A percentile compares a stretch with the other conserved stretches of the same genome.
Evolutionary conservation across 2,113 vertebrate species (phyloP).

Genomic region (Pseudorasbora parva): DNA sequence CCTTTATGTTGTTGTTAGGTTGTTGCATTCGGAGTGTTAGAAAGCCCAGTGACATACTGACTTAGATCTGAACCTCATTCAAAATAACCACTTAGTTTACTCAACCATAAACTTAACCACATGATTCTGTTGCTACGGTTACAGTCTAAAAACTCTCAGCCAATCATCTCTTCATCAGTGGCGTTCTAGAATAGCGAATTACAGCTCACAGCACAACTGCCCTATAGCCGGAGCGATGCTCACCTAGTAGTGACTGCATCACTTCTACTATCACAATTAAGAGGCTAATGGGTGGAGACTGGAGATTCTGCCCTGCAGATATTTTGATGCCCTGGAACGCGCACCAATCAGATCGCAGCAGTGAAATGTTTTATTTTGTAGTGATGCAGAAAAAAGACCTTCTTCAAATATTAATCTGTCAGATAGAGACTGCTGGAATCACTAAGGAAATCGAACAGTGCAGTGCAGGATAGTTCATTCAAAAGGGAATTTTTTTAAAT

Average conservation of each 20-base stretch:
- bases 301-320: constrained; percentile 17
- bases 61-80: constrained; percentile 10
- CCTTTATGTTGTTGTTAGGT: constrained; percentile 3
- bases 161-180: constrained; percentile 59
- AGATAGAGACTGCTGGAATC: too few relatives aligned
- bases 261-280: constrained; percentile 26
- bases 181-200: constrained; percentile 61
- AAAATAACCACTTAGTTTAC: constrained; percentile 44
- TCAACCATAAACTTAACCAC: constrained; percentile 61
- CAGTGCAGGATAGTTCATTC: too few relatives aligned
- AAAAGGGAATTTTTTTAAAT: too few relatives aligned
- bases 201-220: constrained; percentile 57
- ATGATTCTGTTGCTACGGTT: constrained; percentile 68
- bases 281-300: constrained; percentile 36
- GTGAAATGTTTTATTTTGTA: background rate
- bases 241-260: constrained; percentile 6
- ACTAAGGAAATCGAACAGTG: too few relatives aligned
- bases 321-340: background rate
- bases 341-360: constrained; percentile 28
- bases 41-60: constrained; percentile 19
- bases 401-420: too few relatives aligned
- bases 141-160: constrained; percentile 63
- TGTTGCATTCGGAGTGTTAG: background rate
- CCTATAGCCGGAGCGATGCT: constrained; percentile 68
- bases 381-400: too few relatives aligned